Percentiles rank a stretch among this genome's conserved stretches.
These are phyloP conservation scores for Sminthurinus aureus DNA, from an alignment of 2,888 invertebrate genomes.

Conservation along the genomic window DNA sequence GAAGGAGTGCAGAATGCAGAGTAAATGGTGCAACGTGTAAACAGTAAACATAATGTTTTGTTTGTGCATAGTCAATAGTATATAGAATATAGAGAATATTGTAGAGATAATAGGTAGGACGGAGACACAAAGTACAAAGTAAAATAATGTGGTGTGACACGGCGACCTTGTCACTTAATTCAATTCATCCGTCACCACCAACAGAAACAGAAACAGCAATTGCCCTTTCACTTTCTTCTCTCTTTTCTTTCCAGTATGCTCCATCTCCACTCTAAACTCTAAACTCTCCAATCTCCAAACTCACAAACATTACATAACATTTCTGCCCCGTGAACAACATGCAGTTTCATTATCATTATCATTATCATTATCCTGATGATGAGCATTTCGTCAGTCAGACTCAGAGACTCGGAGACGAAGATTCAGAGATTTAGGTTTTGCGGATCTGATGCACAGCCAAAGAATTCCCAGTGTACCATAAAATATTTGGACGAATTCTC, in stretches of 20 bases:
- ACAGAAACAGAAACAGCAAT: background rate
- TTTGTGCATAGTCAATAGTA: too few species aligned
- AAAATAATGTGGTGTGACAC: background rate
- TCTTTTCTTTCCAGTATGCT: slow-evolving; percentile 9
- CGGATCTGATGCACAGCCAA: slow-evolving; percentile 5
- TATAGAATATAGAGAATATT: background rate
- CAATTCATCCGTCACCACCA: background rate
- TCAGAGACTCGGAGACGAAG: too few species aligned
- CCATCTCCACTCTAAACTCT: background rate
- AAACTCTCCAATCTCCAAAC: background rate
- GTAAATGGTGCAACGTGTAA: background rate
- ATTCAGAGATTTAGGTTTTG: background rate
- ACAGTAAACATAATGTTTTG: background rate
- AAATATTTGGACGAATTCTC: slow-evolving; percentile 33
- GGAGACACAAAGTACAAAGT: background rate
- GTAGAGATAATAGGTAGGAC: background rate
- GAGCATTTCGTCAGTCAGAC: too few species aligned
- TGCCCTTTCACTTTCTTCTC: slow-evolving; percentile 17
- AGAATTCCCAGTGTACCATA: background rate
- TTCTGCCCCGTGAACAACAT: background rate
- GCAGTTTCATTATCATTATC: background rate
- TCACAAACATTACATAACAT: background rate
- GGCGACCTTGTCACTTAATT: background rate
- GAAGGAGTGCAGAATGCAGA: too few species aligned
- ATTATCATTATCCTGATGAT: background rate